Conservation (phyloP, 2,888 invertebrate species). For the Notodonta ziczac region DNA sequence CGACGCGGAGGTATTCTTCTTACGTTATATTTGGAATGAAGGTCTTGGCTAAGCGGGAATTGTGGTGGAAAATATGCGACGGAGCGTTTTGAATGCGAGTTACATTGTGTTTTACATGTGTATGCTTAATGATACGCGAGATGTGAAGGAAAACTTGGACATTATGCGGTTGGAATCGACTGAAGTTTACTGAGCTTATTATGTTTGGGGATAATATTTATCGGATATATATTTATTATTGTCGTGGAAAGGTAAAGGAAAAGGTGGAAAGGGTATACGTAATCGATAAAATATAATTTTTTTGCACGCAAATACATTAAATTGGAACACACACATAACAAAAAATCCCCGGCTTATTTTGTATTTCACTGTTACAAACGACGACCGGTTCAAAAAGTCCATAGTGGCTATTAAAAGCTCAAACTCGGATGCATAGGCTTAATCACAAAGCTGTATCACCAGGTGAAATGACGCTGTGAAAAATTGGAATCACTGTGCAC, state of each 20-base stretch:
- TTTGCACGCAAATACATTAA: too few relatives aligned
- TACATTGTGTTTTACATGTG: constrained; percentile 17
- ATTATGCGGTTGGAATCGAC: background rate
- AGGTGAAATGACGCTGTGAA: constrained; percentile 4
- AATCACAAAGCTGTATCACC: constrained; percentile 1
- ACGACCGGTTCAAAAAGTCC: constrained; percentile 5
- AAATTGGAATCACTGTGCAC: background rate
- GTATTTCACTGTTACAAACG: constrained; percentile 7
- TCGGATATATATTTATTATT: too few relatives aligned
- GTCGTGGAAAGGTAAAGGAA: too few relatives aligned
- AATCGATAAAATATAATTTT: too few relatives aligned
- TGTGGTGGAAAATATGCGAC: constrained; percentile 31
- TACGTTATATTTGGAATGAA: constrained; percentile 75
- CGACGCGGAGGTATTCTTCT: constrained; percentile 55
- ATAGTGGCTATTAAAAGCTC: constrained; percentile 7
- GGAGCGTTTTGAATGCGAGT: constrained; percentile 28
- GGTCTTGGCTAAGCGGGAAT: constrained; percentile 53
- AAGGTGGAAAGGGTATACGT: too few relatives aligned
- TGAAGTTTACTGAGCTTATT: background rate
- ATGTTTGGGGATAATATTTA: too few relatives aligned
- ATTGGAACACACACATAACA: background rate
- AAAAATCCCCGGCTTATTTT: background rate
- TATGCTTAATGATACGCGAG: background rate
- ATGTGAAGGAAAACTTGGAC: background rate
- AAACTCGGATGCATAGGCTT: constrained; percentile 8